Conservation (phyloP, 2,888 invertebrate species). For the Anarsia innoxiella region DNA sequence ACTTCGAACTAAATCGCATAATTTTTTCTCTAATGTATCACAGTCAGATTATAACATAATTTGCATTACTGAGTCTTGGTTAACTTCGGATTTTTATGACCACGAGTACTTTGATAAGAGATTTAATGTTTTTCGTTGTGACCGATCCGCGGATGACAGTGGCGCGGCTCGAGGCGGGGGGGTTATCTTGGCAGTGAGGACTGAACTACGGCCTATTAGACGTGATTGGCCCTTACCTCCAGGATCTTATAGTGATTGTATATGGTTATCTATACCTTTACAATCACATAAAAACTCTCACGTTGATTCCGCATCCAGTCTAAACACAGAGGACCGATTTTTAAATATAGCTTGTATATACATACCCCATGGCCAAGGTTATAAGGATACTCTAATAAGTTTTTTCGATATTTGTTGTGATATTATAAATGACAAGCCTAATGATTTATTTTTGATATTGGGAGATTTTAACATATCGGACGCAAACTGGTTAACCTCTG, state of each 20-base stretch:
- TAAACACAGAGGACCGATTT: background rate
- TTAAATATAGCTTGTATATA: constrained; percentile 5
- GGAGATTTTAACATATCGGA: constrained; percentile 13
- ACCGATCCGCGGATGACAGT: constrained; percentile 3
- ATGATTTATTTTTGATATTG: constrained; percentile 8
- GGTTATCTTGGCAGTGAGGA: constrained; percentile 2
- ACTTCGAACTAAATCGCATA: constrained; percentile 14
- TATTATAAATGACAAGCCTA: background rate
- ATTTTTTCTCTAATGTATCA: constrained; percentile 9
- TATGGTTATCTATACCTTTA: background rate
- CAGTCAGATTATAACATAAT: constrained; percentile 14
- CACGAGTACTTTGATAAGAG: constrained; percentile 13
- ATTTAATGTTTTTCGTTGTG: constrained; percentile 11
- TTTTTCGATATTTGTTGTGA: constrained; percentile 3
- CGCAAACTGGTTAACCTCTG: no score
- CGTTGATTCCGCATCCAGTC: background rate
- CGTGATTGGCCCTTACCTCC: background rate
- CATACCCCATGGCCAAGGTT: constrained; percentile 4
- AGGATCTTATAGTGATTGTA: background rate
- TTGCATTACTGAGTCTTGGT: constrained; percentile 15
- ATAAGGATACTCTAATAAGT: background rate
- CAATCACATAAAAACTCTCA: background rate
- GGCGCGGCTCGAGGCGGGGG: constrained; percentile 8
- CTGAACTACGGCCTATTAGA: background rate
- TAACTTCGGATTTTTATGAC: constrained; percentile 11